phyloP scores from a whole-genome alignment of 2,113 vertebrate genomes.

The Formicarius rufipectus region DNA sequence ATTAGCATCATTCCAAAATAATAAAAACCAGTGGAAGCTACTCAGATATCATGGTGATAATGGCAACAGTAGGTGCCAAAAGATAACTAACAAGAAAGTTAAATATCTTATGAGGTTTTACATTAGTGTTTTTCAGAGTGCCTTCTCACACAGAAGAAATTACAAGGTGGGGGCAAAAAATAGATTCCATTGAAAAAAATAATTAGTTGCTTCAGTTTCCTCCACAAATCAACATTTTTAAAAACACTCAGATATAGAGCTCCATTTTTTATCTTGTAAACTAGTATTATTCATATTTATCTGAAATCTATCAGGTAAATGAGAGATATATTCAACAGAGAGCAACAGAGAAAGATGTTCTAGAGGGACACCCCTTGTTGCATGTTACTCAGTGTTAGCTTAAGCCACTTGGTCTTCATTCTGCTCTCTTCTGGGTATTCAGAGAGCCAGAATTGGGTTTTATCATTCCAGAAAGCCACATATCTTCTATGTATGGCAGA shows the following conservation, averaged over 20 bases:
- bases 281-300: not conserved
- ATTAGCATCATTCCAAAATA: not conserved
- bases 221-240: not conserved
- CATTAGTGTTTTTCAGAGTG: not conserved
- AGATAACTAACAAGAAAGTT: not conserved
- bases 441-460: not conserved
- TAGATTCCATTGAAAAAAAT: not conserved
- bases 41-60: not conserved
- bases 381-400: not conserved
- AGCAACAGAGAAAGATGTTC: not conserved
- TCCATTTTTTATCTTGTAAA: not conserved
- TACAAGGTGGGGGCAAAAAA: not conserved
- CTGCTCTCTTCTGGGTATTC: not conserved
- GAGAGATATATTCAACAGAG: not conserved
- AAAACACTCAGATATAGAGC: not conserved
- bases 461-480: slow-evolving; percentile 19
- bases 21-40: not conserved
- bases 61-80: not conserved
- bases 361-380: not conserved
- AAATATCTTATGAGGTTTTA: not conserved
- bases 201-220: not conserved
- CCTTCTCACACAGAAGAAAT: not conserved
- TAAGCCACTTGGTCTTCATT: not conserved
- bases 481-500: not conserved
- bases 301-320: not conserved